These are phyloP conservation scores for Hydrolagus colliei DNA, from an alignment of 2,797 vertebrate species.

Conservation along the genomic window DNA sequence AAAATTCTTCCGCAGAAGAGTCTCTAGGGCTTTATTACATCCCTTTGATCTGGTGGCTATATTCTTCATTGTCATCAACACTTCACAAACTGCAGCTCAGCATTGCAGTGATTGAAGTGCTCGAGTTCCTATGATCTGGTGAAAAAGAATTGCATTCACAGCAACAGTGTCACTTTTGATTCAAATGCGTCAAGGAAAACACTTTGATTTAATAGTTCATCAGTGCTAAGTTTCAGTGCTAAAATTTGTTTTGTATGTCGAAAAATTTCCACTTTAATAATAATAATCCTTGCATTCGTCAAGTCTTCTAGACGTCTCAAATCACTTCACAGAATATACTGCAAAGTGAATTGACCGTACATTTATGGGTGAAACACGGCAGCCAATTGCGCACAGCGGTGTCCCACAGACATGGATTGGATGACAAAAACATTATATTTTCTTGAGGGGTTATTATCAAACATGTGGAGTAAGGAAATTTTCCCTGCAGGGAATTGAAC, in stretches of 20 bases:
- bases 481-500: too few species aligned
- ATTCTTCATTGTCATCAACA: conserved; percentile 15
- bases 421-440: too few species aligned
- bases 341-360: too few species aligned
- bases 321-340: too few species aligned
- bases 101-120: conserved; percentile 16
- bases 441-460: too few species aligned
- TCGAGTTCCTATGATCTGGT: conserved; percentile 27
- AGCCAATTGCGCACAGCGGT: too few species aligned
- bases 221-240: neutral
- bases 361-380: too few species aligned
- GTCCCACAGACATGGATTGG: too few species aligned
- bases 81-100: conserved; percentile 33
- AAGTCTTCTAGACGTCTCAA: too few species aligned
- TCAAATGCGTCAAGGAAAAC: conserved; percentile 24
- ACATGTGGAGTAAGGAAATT: too few species aligned
- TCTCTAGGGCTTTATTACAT: neutral
- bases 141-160: conserved; percentile 38
- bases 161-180: conserved; percentile 31
- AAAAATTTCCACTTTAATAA: neutral
- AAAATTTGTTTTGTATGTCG: neutral
- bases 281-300: too few species aligned
- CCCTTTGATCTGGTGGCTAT: neutral
- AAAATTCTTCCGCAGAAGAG: neutral
- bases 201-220: neutral